phyloP scores from a whole-genome alignment of 1,140 invertebrate genomes.

The Diachasma alloeum region DNA sequence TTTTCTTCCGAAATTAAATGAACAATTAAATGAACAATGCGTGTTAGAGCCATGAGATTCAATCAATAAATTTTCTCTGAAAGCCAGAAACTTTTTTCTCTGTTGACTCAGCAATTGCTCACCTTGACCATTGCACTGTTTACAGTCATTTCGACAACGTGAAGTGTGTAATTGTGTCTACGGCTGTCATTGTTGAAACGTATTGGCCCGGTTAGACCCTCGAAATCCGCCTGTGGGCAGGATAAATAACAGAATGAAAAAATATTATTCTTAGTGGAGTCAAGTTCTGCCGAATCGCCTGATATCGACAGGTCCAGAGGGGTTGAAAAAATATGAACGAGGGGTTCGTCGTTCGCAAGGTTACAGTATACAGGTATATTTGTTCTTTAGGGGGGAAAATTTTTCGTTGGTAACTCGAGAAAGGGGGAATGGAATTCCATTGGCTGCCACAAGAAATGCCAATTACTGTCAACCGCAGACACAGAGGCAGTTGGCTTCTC shows the following conservation, averaged over 20 bases:
- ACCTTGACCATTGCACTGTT: conserved; percentile 87
- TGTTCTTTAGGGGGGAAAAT: neutral
- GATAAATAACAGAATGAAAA: conserved; percentile 5
- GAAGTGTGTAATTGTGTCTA: conserved; percentile 88
- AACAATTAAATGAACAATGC: too few relatives aligned
- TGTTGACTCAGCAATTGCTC: conserved; percentile 45
- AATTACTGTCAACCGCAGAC: conserved; percentile 58
- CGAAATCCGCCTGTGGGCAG: conserved; percentile 81
- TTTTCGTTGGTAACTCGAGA: neutral
- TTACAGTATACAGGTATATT: neutral
- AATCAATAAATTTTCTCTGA: too few relatives aligned
- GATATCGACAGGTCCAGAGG: neutral
- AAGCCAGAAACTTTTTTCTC: neutral
- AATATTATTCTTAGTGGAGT: neutral
- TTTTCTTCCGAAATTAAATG: too few relatives aligned
- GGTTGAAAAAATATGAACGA: neutral
- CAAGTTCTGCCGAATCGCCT: neutral
- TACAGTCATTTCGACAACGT: conserved; percentile 92
- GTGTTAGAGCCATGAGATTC: too few relatives aligned
- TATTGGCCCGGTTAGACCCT: conserved; percentile 90
- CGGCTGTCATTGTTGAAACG: conserved; percentile 87
- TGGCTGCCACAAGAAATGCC: conserved; percentile 49
- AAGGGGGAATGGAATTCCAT: conserved; percentile 37
- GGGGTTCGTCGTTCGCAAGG: neutral
- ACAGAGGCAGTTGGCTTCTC: conserved; percentile 29